These are phyloP conservation scores for Zaprionus tsacasi DNA, from an alignment of 1,140 invertebrate genomes.

Conservation along the genomic window DNA sequence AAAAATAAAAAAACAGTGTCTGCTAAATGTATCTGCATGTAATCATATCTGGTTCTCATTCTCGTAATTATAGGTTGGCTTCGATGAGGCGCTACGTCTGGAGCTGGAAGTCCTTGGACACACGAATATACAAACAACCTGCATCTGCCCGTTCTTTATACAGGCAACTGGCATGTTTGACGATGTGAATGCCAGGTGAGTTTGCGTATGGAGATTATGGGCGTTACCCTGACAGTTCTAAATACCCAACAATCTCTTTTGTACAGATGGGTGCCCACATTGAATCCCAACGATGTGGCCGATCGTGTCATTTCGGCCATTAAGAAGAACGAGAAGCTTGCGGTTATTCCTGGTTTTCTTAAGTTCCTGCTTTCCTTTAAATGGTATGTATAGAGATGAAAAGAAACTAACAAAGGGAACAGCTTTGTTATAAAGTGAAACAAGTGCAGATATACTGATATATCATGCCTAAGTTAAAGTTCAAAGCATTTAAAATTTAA, in stretches of 20 bases:
- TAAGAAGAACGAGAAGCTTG: conserved; percentile 90
- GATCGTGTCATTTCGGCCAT: conserved; percentile 93
- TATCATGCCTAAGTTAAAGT: too few species aligned
- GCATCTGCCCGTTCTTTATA: conserved; percentile 97
- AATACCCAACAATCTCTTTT: background rate
- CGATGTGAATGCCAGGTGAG: conserved; percentile 92
- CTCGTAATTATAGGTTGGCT: conserved; percentile 86
- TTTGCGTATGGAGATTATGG: background rate
- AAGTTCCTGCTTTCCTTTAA: conserved; percentile 88
- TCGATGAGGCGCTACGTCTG: conserved; percentile 93
- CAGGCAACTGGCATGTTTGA: conserved; percentile 97
- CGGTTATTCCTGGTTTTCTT: conserved; percentile 91
- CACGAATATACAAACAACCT: conserved; percentile 93
- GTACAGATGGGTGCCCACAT: conserved; percentile 90
- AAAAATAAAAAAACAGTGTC: conserved; percentile 1
- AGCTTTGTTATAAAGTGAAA: background rate
- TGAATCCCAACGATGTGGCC: conserved; percentile 94
- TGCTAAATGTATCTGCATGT: conserved; percentile 20
- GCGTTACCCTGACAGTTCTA: conserved; percentile 10
- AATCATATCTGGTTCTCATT: conserved; percentile 1
- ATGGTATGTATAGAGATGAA: conserved; percentile 86
- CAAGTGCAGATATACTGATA: background rate
- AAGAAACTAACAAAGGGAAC: background rate
- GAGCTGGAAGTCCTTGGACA: conserved; percentile 90
- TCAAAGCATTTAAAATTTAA: too few species aligned